Evolutionary conservation across 2,113 vertebrate genomes (phyloP), one percentile per base, ranked within the genome.

Genomic region (Sebastes fasciatus): DNA sequence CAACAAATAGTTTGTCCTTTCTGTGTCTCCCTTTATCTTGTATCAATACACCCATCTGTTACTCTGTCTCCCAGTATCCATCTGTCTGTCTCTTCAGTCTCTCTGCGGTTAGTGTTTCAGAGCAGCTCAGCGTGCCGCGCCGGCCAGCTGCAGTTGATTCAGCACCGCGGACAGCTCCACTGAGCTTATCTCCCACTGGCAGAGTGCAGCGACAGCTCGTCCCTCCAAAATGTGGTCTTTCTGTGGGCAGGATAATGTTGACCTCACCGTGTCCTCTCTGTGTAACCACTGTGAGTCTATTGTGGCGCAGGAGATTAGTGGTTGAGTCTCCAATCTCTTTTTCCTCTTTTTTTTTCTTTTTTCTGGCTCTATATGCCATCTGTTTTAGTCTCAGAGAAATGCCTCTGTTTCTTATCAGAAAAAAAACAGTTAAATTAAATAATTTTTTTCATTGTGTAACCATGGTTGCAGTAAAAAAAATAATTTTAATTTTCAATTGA

Each of bases 81-180:
- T 87, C 61, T 8, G 45, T 26, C 51, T 76, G 6, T 75, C 46
- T 58, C 49, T 66, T 13, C 72, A 3, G 63, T 78, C 21, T 69
- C 21, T 68, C 34, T 9, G 57, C 51, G 42, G 6, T 58, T 17
- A 45, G 54, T 42, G 72, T 86, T 69, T 61, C 55, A 61, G 73
- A 62, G 74, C 70, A 51, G 70, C n/a, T 1, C 16, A 1, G 9
- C 43, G 8, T 3, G 52, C 46, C 11, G 34, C 13, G 62, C 66
- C 9, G 16, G 52, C 69, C 74, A 7, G 1, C 65, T 61, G 82
- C 21, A 9, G 85, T 83, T 6, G 65, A 54, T 93, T 90, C 92
- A 94, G 93, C 89, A 94, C 92, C 92, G 52, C 0, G 85, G 93
- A 91, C 90, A 94, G 92, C 84, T 91, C 90, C 88, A 34, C 75